A percentile compares a stretch with the other conserved stretches of the same genome.
These are phyloP conservation scores for Harmothoe impar DNA, from an alignment of 2,888 invertebrate species.

Conservation along the genomic window DNA sequence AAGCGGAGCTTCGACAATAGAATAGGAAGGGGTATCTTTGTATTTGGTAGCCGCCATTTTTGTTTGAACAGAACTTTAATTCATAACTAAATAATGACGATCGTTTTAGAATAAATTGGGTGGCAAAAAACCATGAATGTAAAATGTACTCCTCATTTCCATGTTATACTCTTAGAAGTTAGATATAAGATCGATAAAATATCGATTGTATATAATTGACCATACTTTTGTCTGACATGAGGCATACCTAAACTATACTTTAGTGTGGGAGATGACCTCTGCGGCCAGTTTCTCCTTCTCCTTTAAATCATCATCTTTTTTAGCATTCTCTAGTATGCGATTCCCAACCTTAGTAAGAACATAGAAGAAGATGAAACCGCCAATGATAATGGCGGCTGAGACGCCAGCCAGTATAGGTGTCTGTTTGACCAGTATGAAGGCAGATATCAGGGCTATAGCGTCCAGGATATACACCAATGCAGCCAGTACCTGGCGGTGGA, in stretches of 20 bases:
- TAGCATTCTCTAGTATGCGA: neutral
- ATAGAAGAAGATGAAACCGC: slow-evolving; percentile 65
- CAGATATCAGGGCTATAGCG: slow-evolving; percentile 67
- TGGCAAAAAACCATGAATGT: too few relatives aligned
- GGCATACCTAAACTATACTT: neutral
- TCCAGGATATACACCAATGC: slow-evolving; percentile 73
- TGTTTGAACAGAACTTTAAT: too few relatives aligned
- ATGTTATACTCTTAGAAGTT: too few relatives aligned
- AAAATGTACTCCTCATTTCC: too few relatives aligned
- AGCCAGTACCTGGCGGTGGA: slow-evolving; percentile 75
- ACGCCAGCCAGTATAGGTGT: slow-evolving; percentile 63
- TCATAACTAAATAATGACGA: too few relatives aligned
- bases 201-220: too few relatives aligned
- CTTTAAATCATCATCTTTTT: neutral
- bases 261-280: neutral
- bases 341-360: slow-evolving; percentile 65
- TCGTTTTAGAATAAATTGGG: too few relatives aligned
- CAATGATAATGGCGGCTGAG: slow-evolving; percentile 62
- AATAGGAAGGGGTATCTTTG: too few relatives aligned
- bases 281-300: neutral
- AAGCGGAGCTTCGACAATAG: too few relatives aligned
- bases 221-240: too few relatives aligned
- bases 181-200: too few relatives aligned
- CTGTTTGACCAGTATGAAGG: slow-evolving; percentile 67
- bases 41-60: too few relatives aligned